Percentiles rank a stretch among this genome's conserved stretches.
Conservation (phyloP, 1,140 invertebrate genomes). For the Penaeus chinensis region DNA sequence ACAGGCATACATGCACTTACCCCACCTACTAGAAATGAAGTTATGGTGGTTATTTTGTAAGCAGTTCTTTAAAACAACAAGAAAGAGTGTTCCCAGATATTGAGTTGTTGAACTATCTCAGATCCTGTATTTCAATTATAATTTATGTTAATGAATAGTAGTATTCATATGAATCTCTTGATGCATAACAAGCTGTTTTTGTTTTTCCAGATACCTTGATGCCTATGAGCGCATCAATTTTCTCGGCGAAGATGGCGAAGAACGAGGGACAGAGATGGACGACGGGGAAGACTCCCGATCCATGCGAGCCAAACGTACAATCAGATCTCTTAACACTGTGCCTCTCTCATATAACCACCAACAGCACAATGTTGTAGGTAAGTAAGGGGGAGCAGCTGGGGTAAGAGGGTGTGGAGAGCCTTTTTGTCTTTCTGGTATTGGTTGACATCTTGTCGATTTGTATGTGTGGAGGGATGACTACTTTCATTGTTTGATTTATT, state of each 20-base stretch:
- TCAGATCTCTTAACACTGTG: slow-evolving; percentile 77
- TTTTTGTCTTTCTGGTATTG: neutral
- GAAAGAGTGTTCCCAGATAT: no score
- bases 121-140: no score
- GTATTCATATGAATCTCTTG: no score
- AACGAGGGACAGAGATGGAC: slow-evolving; percentile 73
- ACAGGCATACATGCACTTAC: no score
- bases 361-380: slow-evolving; percentile 84
- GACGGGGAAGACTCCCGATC: slow-evolving; percentile 82
- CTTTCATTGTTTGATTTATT: neutral
- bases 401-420: no score
- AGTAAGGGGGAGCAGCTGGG: slow-evolving; percentile 59
- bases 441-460: slow-evolving; percentile 26
- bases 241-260: slow-evolving; percentile 76
- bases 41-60: no score
- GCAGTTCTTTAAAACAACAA: no score
- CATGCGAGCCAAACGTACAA: slow-evolving; percentile 76
- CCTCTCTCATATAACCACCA: slow-evolving; percentile 84
- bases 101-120: no score
- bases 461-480: neutral
- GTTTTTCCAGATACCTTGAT: slow-evolving; percentile 79
- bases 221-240: slow-evolving; percentile 88
- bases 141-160: no score
- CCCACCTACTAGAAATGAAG: no score
- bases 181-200: slow-evolving; percentile 43